Base-by-base conservation (phyloP, 2,888 invertebrate species). In the Trimorus sp. region DNA sequence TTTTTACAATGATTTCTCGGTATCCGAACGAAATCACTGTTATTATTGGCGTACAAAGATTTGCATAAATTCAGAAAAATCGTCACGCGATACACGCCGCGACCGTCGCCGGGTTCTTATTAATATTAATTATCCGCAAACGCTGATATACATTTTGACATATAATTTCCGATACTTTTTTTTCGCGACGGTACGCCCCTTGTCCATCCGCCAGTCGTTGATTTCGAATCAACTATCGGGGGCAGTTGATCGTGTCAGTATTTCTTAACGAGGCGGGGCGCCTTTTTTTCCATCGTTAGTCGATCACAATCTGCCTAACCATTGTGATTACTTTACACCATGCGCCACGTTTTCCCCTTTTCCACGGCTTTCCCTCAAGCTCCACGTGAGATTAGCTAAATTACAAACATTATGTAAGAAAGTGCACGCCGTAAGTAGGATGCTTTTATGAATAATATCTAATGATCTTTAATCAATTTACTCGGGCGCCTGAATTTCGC, bases 231-330 rank as follows among this genome's bases (percentile, higher is more conserved):
- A 51, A 51, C 54, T 65, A 73, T 69, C 49, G 14, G 48, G 49
- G 60, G 62, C 77, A 63, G 77, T 73, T 85, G 87, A 89, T 90
- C 89, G 89, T 87, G 89, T 89, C 86, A 89, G 89, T 85, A 88
- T 90, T 89, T 86, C 87, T 87, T 89, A 89, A 90, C 89, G 87
- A 90, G 89, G 87, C 75, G 74, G 56, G 16, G 76, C 87, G 86
- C 88, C 9, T 26, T 88, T 89, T n/a, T 87, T 89, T 89, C 87
- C 86, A 86, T 88, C 89, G 88, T 89, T 89, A 89, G 87, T 83
- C 83, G 90, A 90, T 90, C 85, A 84, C 85, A 87, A 90, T 90
- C 90, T 87, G 83, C 79, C 86, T 90, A 90, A 89, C 87, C 87
- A 89, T 89, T 88, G 87, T 88, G 87, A 89, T 90, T 89, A 89